Conservation (phyloP, 2,797 vertebrate genomes). For the Neoniphon sammara region DNA sequence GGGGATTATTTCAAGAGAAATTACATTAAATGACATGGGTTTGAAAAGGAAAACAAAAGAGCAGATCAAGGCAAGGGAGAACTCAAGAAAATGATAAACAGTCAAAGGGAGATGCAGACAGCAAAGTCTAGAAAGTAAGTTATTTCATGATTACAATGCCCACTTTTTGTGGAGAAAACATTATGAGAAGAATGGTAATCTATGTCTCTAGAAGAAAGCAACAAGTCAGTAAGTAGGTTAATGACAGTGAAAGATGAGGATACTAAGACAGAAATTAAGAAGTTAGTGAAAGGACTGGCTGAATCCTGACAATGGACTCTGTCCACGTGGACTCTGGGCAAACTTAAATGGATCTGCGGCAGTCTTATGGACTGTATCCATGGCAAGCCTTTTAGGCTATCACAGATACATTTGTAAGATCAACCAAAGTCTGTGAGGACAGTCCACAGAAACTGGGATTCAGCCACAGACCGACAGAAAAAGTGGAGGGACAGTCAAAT, state of each 20-base stretch:
- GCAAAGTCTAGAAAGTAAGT: conserved; percentile 15
- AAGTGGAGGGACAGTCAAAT: conserved; percentile 57
- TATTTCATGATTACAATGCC: conserved; percentile 16
- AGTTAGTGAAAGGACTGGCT: conserved; percentile 52
- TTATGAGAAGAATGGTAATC: background rate
- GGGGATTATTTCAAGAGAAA: conserved; percentile 35
- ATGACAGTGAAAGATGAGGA: conserved; percentile 24
- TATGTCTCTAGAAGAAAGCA: conserved; percentile 28
- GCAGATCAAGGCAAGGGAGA: conserved; percentile 15
- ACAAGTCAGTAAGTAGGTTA: conserved; percentile 39
- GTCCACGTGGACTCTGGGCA: conserved; percentile 47
- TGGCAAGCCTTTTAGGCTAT: background rate
- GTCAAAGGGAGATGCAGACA: conserved; percentile 41
- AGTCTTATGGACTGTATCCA: background rate
- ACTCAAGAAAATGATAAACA: conserved; percentile 12
- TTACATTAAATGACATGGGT: conserved; percentile 10
- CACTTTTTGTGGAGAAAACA: conserved; percentile 7
- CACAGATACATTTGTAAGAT: conserved; percentile 47
- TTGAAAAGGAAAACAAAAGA: conserved; percentile 31
- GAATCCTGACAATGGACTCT: conserved; percentile 23
- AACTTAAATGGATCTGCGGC: conserved; percentile 30
- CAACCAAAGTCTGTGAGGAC: conserved; percentile 51
- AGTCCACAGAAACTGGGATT: conserved; percentile 24
- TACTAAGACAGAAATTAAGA: conserved; percentile 19
- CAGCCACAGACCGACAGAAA: conserved; percentile 41